Evolutionary conservation across 2,113 vertebrate species (phyloP).

Genomic region (Greenwoodochromis staneri): DNA sequence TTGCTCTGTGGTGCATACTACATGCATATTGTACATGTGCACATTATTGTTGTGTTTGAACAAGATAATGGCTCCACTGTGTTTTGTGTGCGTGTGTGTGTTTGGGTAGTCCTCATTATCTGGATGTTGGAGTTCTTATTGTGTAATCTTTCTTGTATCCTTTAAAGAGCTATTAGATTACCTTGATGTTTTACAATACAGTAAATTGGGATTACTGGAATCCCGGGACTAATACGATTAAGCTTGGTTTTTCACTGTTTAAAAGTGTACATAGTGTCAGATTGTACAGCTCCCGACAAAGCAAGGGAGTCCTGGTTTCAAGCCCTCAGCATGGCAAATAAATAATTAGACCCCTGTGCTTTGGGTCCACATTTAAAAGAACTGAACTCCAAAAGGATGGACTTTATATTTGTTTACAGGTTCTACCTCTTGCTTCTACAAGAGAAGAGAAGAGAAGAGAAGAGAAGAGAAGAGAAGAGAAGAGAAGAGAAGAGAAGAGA

Average conservation of each 20-base stretch:
- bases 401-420: slow-evolving; percentile 13
- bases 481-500: neutral
- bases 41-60: neutral
- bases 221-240: slow-evolving; percentile 48
- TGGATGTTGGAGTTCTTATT: neutral
- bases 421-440: neutral
- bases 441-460: neutral
- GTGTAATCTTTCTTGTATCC: slow-evolving; percentile 33
- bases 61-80: neutral
- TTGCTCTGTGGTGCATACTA: neutral
- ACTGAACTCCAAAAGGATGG: neutral
- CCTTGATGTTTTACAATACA: slow-evolving; percentile 55
- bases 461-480: neutral
- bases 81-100: neutral
- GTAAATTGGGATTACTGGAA: slow-evolving; percentile 54
- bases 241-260: slow-evolving; percentile 1
- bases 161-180: slow-evolving; percentile 44
- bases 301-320: slow-evolving; percentile 2
- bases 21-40: neutral
- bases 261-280: neutral
- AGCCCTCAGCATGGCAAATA: neutral
- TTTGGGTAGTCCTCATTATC: slow-evolving; percentile 20
- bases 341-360: slow-evolving; percentile 26
- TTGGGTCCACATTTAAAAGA: slow-evolving; percentile 15
- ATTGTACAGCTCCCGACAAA: slow-evolving; percentile 5